Conservation (phyloP, 2,797 vertebrate species). For the Glyptemys insculpta region DNA sequence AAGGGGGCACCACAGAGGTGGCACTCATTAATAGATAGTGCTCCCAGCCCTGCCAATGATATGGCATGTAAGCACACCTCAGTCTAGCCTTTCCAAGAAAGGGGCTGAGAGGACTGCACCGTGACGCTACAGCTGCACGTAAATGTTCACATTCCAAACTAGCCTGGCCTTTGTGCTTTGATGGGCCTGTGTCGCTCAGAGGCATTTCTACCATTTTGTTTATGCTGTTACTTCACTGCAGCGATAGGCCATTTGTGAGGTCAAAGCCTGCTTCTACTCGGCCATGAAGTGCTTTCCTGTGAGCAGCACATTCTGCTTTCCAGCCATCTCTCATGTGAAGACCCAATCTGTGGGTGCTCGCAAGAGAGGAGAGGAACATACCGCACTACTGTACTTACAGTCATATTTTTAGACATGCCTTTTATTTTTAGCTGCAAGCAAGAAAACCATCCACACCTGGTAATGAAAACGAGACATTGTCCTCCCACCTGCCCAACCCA, state of each 20-base stretch:
- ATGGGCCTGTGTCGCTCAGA: fast-evolving
- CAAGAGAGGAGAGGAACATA: neutral
- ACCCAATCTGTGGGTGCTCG: neutral
- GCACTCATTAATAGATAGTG: neutral
- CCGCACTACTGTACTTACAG: neutral
- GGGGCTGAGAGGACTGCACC: neutral
- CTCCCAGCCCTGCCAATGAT: neutral
- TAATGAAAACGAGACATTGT: neutral
- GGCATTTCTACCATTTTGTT: fast-evolving
- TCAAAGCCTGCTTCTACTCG: fast-evolving
- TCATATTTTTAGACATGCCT: constrained; percentile 5
- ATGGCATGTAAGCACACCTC: neutral
- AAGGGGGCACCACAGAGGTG: neutral
- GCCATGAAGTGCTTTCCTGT: neutral
- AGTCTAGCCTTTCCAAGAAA: neutral
- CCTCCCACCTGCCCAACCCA: neutral
- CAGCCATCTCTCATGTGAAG: neutral
- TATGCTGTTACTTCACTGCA: neutral
- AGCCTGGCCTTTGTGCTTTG: neutral
- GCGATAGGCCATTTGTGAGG: neutral
- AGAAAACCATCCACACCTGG: neutral
- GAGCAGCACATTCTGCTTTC: neutral
- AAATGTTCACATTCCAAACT: neutral
- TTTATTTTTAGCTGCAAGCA: neutral
- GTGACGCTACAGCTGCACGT: neutral